A percentile compares a stretch with the other conserved stretches of the same genome.
Conservation (phyloP, 2,113 vertebrate species). For the Corythornis vintsioides region DNA sequence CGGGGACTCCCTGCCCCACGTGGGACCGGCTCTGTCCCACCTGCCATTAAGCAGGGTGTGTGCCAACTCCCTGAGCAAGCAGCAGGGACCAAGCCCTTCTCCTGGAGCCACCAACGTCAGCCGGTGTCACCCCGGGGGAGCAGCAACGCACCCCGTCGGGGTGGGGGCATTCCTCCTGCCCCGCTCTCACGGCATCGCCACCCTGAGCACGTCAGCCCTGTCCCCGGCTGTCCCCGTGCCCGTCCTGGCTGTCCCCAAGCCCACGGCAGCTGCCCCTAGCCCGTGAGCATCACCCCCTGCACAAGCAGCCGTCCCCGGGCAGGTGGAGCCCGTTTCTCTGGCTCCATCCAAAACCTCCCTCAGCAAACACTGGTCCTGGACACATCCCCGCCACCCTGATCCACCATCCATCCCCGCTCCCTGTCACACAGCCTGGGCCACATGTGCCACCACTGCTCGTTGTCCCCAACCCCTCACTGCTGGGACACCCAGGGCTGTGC, state of each 20-base stretch:
- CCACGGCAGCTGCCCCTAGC: too few relatives aligned
- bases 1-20: not conserved
- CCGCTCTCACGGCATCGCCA: not conserved
- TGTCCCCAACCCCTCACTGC: not conserved
- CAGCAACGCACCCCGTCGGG: not conserved
- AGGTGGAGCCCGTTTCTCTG: not conserved
- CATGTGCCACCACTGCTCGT: not conserved
- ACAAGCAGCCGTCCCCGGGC: not conserved
- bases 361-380: not conserved
- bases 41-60: not conserved
- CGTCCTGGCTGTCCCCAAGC: fast-evolving
- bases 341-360: not conserved
- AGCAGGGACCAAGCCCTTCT: constrained; percentile 35
- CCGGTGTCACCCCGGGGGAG: not conserved
- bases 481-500: not conserved
- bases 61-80: constrained; percentile 29
- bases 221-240: not conserved
- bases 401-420: not conserved
- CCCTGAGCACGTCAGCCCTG: fast-evolving
- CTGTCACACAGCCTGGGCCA: not conserved
- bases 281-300: too few relatives aligned
- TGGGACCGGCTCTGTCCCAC: not conserved
- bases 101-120: constrained; percentile 27
- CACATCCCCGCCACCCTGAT: not conserved
- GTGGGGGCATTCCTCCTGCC: not conserved